These are phyloP conservation scores for Corella eumyota DNA, from an alignment of 23 tunicate species.

Conservation along the genomic window DNA sequence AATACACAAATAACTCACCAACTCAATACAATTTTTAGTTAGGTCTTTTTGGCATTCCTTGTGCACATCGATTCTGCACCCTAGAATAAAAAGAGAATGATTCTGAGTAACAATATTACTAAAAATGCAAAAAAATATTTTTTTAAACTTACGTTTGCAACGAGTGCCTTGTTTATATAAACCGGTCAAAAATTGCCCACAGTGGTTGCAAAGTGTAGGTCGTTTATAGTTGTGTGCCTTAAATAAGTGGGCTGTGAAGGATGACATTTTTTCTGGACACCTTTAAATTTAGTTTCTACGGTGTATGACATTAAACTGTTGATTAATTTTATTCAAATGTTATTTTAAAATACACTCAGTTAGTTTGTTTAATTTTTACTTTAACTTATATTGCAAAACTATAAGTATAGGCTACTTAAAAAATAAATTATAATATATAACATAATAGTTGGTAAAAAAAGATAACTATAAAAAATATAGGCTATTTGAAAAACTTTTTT, in stretches of 20 bases:
- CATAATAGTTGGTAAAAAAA: too few species aligned
- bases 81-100: slow-evolving; percentile 10
- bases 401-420: too few species aligned
- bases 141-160: slow-evolving; percentile 85
- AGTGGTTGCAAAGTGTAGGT: slow-evolving; percentile 96
- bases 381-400: too few species aligned
- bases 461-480: too few species aligned
- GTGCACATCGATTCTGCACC: slow-evolving; percentile 88
- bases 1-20: slow-evolving; percentile 62
- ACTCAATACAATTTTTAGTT: slow-evolving; percentile 61
- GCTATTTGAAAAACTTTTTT: too few species aligned
- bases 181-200: slow-evolving; percentile 76
- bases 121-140: too few species aligned
- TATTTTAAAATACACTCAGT: too few species aligned
- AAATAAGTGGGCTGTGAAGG: slow-evolving; percentile 54
- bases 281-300: too few species aligned
- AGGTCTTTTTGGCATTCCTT: slow-evolving; percentile 85
- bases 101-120: not conserved
- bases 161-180: slow-evolving; percentile 86
- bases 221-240: slow-evolving; percentile 77
- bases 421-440: too few species aligned
- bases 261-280: slow-evolving; percentile 13
- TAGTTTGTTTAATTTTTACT: too few species aligned
- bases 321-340: too few species aligned
- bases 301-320: too few species aligned